Evolutionary conservation across 1,140 invertebrate species (phyloP), one percentile per base, ranked within the genome.

Genomic region (Heliconius hermathena): DNA sequence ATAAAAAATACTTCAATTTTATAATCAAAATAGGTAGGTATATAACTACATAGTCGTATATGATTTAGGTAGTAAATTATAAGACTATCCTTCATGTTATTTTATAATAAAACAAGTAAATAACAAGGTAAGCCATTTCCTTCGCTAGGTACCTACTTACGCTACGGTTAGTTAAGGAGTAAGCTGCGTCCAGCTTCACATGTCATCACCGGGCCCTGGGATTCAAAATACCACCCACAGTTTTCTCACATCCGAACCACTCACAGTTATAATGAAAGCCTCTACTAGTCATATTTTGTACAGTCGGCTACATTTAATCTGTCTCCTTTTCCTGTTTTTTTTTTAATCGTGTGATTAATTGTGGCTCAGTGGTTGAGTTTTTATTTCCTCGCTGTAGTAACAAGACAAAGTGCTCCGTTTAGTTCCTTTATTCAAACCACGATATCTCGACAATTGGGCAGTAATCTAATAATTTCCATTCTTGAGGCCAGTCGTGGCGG

Each of bases 141-240:
- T 66, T 16, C 26, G 26, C 22, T 29, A 66, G 60, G 26, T 66
- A 66, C 41, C 41, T 16, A 66, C 41, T 16, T 16, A 46, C 60
- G 60, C 4, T 29, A 66, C 26, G 60, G 60, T 66, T 66, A 5
- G 60, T 66, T 66, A 66, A 66, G 60, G 60, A 66, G 26, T 66
- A 18, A 66, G 11, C 60, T 18, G 0, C 60, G 60, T 29, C 60
- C 13, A 29, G 26, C 60, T 66, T 66, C 60, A 66, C 60, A 29
- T 66, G 60, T 66, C 60, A 66, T 66, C 60, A 66, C 60, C 0
- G 60, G 26, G 60, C 26, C 26, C 60, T 41, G 60, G 36, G 18
- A 71, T 71, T 52, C 74, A 60, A 75, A 80, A 76, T 80, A 80
- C 78, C 78, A 75, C 78, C 78, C 78, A 76, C 78, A 66, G 78